phyloP scores from a whole-genome alignment of 2,888 invertebrate species.

The Pycnomerus fuliginosus region DNA sequence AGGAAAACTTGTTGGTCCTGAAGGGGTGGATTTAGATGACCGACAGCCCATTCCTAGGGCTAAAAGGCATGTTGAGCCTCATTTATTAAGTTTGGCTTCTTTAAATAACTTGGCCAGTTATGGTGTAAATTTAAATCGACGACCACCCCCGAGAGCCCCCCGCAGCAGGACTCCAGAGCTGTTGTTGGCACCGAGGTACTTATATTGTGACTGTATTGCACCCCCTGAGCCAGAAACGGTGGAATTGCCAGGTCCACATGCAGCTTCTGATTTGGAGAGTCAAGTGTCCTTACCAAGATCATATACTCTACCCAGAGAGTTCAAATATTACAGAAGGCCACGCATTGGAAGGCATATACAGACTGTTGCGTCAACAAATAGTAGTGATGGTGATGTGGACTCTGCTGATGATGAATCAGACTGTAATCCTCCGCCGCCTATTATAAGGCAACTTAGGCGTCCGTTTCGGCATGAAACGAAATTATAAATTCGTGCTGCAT shows the following conservation, averaged over 20 bases:
- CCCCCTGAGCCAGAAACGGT: conserved; percentile 43
- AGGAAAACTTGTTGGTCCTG: conserved; percentile 67
- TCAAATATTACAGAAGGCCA: conserved; percentile 70
- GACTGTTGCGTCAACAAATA: conserved; percentile 78
- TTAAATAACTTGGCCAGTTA: conserved; percentile 51
- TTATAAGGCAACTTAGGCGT: conserved; percentile 49
- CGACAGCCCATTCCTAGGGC: conserved; percentile 70
- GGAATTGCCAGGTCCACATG: conserved; percentile 43
- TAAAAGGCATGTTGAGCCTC: conserved; percentile 63
- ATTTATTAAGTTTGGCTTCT: conserved; percentile 57
- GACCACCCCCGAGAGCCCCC: conserved; percentile 48
- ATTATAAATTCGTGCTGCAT: too few relatives aligned
- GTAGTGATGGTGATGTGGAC: conserved; percentile 79
- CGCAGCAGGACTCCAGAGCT: conserved; percentile 76
- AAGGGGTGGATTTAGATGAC: conserved; percentile 55
- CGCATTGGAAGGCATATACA: conserved; percentile 59
- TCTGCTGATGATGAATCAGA: conserved; percentile 67
- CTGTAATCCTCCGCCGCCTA: conserved; percentile 48
- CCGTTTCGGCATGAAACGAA: conserved; percentile 64
- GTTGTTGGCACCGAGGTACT: conserved; percentile 72
- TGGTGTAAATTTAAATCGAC: conserved; percentile 48
- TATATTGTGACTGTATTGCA: conserved; percentile 57
- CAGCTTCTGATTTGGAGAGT: conserved; percentile 71
- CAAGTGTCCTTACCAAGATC: conserved; percentile 81
- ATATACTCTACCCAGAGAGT: conserved; percentile 82